Conservation (phyloP, 2,888 invertebrate genomes). For the Caenorhabditis macrosperma region DNA sequence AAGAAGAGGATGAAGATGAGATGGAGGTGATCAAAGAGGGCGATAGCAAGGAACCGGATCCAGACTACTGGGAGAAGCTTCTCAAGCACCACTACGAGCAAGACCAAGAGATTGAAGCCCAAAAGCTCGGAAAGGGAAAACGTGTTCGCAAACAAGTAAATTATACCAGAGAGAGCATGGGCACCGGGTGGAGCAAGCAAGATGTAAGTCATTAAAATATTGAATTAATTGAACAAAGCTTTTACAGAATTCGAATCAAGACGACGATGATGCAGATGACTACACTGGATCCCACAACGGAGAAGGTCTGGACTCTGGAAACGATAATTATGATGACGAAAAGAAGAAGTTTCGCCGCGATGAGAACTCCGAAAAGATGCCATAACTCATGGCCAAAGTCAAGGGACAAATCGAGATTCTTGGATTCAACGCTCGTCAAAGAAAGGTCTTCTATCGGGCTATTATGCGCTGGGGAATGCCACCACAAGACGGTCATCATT, state of each 20-base stretch:
- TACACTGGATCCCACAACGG: constrained; percentile 63
- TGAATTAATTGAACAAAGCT: not conserved
- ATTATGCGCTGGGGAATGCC: constrained; percentile 99
- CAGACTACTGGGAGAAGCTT: constrained; percentile 99
- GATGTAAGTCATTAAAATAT: constrained; percentile 6
- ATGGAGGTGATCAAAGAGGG: constrained; percentile 98
- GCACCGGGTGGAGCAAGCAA: constrained; percentile 74
- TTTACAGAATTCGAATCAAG: constrained; percentile 61
- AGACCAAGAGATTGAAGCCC: constrained; percentile 90
- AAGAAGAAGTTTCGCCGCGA: constrained; percentile 76
- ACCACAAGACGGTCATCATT: constrained; percentile 98
- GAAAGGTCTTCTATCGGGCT: constrained; percentile 98
- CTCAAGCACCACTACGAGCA: constrained; percentile 99
- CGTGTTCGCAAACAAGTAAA: constrained; percentile 86
- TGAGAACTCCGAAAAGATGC: constrained; percentile 91
- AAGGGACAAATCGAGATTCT: constrained; percentile 85
- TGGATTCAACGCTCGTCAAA: constrained; percentile 97
- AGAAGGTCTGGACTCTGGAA: constrained; percentile 92
- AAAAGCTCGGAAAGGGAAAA: constrained; percentile 86
- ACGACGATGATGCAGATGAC: constrained; percentile 66
- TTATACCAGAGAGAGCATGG: constrained; percentile 79
- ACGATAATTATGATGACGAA: constrained; percentile 88
- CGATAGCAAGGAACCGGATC: constrained; percentile 90
- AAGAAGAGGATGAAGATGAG: constrained; percentile 87
- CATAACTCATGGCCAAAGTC: constrained; percentile 93